Evolutionary conservation across 2,797 vertebrate species (phyloP).

Genomic region (Notolabrus celidotus): DNA sequence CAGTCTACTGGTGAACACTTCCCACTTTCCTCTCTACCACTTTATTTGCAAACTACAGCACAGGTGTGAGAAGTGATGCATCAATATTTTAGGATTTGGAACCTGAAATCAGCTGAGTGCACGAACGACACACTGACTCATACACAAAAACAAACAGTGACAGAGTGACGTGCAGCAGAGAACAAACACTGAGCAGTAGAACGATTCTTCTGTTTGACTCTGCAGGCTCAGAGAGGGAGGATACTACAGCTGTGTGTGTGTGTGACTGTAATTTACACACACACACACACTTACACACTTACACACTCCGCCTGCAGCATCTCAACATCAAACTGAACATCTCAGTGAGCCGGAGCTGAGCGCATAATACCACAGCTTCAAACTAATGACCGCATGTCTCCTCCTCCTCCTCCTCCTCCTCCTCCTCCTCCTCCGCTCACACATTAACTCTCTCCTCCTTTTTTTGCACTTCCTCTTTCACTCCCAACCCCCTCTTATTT

Average conservation of each 20-base stretch:
- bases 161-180: too few species aligned
- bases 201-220: too few species aligned
- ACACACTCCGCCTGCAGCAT: slow-evolving; percentile 13
- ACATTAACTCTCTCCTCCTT: slow-evolving; percentile 20
- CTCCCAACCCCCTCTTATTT: slow-evolving; percentile 41
- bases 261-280: background rate
- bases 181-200: too few species aligned
- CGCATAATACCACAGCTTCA: slow-evolving; percentile 21
- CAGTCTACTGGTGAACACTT: background rate
- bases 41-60: too few species aligned
- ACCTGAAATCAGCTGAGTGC: too few species aligned
- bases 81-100: too few species aligned
- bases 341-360: slow-evolving; percentile 4
- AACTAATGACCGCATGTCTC: slow-evolving; percentile 19
- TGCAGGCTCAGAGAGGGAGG: background rate
- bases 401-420: slow-evolving; percentile 35
- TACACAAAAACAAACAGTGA: too few species aligned
- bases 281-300: background rate
- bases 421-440: slow-evolving; percentile 26
- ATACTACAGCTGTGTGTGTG: background rate
- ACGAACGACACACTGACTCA: too few species aligned
- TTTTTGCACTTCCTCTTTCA: slow-evolving; percentile 21
- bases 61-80: background rate
- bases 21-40: too few species aligned
- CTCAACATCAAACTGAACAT: background rate